Conservation (phyloP, 1,140 invertebrate species). For the Megalopta genalis region DNA sequence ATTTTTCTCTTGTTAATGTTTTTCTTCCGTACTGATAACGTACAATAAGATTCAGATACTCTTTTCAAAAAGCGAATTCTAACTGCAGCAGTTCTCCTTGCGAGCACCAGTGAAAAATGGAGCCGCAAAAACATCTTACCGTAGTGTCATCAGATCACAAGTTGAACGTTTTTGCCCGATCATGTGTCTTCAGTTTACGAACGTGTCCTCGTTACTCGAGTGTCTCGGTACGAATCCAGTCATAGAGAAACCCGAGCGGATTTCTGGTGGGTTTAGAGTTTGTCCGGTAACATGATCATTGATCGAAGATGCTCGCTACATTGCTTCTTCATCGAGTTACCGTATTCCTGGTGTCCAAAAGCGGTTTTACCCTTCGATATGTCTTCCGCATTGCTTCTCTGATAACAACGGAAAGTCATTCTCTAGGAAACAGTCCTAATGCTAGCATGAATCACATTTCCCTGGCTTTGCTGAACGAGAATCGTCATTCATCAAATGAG, state of each 20-base stretch:
- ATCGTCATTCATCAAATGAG: no score
- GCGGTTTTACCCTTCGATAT: neutral
- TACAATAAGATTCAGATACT: no score
- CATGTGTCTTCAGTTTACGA: slow-evolving; percentile 32
- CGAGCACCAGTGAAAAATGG: no score
- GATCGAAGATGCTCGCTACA: neutral
- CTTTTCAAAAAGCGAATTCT: no score
- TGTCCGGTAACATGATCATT: slow-evolving; percentile 56
- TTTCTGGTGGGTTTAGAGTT: slow-evolving; percentile 39
- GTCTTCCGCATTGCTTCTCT: slow-evolving; percentile 4
- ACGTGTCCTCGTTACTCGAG: slow-evolving; percentile 37
- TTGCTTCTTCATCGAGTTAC: slow-evolving; percentile 36
- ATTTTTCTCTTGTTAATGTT: no score
- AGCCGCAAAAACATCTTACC: neutral
- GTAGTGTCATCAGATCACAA: slow-evolving; percentile 44
- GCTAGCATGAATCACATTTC: neutral
- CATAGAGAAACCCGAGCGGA: slow-evolving; percentile 55
- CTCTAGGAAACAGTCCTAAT: no score
- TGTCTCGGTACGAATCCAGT: slow-evolving; percentile 35
- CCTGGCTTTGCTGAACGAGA: neutral
- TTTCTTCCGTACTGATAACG: no score
- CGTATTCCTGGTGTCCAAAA: slow-evolving; percentile 29
- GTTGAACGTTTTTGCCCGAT: slow-evolving; percentile 16
- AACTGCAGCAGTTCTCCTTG: no score
- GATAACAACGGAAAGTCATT: neutral